A percentile compares a stretch with the other conserved stretches of the same genome.
Evolutionary conservation across 2,797 vertebrate species (phyloP).

Genomic region (Staurois parvus): DNA sequence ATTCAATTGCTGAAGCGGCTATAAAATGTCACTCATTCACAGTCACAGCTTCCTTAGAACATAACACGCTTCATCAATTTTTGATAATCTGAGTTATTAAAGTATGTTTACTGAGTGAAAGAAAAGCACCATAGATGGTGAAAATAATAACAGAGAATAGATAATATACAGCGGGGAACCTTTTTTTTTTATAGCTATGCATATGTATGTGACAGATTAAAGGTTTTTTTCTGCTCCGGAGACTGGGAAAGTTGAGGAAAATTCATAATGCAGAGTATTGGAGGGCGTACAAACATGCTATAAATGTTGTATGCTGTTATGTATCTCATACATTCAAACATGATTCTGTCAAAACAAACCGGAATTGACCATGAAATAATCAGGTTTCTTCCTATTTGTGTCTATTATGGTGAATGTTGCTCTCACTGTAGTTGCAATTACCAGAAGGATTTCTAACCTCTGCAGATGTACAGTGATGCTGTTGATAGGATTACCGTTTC

Average conservation of each 20-base stretch:
- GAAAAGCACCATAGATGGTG: background rate
- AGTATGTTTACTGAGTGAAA: slow-evolving; percentile 54
- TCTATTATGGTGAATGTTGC: slow-evolving; percentile 50
- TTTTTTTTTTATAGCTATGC: slow-evolving; percentile 16
- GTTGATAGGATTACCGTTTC: slow-evolving; percentile 30
- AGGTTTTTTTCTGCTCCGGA: slow-evolving; percentile 40
- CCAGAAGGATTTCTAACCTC: slow-evolving; percentile 37
- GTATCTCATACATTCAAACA: slow-evolving; percentile 60
- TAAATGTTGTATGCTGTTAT: slow-evolving; percentile 51
- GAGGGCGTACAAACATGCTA: slow-evolving; percentile 3
- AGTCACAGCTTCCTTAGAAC: slow-evolving; percentile 47
- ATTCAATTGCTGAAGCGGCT: slow-evolving; percentile 47
- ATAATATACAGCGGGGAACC: slow-evolving; percentile 41
- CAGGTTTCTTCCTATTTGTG: slow-evolving; percentile 54
- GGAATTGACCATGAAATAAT: slow-evolving; percentile 53
- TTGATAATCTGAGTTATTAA: slow-evolving; percentile 62
- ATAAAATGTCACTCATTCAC: slow-evolving; percentile 62
- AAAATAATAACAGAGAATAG: slow-evolving; percentile 56
- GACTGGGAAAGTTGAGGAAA: slow-evolving; percentile 31
- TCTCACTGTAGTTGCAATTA: slow-evolving; percentile 45
- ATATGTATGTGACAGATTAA: slow-evolving; percentile 56
- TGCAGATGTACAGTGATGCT: slow-evolving; percentile 33
- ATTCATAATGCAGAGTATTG: slow-evolving; percentile 23
- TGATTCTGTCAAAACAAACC: slow-evolving; percentile 54
- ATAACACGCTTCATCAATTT: slow-evolving; percentile 61